Evolutionary conservation across 2,888 invertebrate species (phyloP), one percentile per base, ranked within the genome.

Genomic region (Hipparchia sbordonii): DNA sequence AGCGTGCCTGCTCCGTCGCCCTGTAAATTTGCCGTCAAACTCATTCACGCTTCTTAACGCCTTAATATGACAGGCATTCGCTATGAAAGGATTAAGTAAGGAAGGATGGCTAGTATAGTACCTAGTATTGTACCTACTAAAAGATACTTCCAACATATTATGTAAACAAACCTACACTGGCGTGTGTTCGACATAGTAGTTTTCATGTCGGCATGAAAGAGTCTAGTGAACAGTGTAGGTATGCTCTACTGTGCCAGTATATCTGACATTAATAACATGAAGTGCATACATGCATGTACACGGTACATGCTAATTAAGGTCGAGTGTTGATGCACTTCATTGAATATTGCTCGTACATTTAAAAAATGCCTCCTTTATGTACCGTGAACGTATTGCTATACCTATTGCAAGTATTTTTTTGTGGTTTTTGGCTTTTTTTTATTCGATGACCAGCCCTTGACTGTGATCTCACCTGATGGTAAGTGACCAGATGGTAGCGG

Each of bases 151-250:
- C 39, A 39, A 39, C 39, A 5, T 39, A 39, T 39, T 39, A 39
- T 39, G 39, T 39, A 39, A 39, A 39, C 39, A 6, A 3, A 56
- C n/a, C 3, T 56, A 56, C 56, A 13, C 56, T 13, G 54, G 13
- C 7, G 56, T 13, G n/a, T 54, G n/a, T 39, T 39, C 5, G 39
- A 39, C 5, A 56, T 7, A 13, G 56, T 56, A 13, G 13, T 54
- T n/a, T 54, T n/a, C 54, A 54, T 56, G 56, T 56, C 56, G n/a
- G 13, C 56, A 56, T 56, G 13, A 12, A 54, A 54, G 54, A 54
- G 7, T 51, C 9, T 8, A 51, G 2, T 13, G 7, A n/a, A 56
- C 23, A 23, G 23, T 23, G 23, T 23, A 23, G 23, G 23, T 23
- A 23, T 56, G 56, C 56, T 56, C 39, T 4, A 39, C 39, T 39